Percentiles rank a stretch among this genome's conserved stretches.
phyloP scores from a whole-genome alignment of 2,113 vertebrate species.

The Eulemur rufifrons region DNA sequence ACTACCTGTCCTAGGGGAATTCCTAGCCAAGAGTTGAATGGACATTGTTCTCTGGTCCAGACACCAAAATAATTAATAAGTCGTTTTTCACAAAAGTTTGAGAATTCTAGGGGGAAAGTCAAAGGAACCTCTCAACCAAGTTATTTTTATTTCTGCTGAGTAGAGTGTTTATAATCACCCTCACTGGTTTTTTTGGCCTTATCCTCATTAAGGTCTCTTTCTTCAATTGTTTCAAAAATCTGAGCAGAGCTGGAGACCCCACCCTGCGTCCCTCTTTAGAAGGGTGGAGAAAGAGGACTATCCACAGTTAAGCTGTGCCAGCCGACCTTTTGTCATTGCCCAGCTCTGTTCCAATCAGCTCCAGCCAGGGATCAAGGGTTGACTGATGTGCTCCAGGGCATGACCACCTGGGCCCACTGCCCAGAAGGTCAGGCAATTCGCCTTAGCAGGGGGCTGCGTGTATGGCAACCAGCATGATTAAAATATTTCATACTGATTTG shows the following conservation, averaged over 20 bases:
- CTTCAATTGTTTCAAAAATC: background rate
- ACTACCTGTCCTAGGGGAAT: background rate
- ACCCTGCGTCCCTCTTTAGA: background rate
- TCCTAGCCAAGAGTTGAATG: background rate
- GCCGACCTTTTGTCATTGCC: background rate
- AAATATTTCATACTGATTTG: conserved; percentile 4
- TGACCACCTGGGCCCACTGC: background rate
- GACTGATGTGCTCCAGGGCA: background rate
- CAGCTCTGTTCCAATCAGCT: background rate
- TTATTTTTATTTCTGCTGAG: background rate
- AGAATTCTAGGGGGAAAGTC: background rate
- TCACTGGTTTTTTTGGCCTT: background rate
- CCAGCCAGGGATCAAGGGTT: too few relatives aligned
- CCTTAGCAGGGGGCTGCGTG: background rate
- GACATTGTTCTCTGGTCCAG: background rate
- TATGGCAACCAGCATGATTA: background rate
- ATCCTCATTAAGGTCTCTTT: background rate
- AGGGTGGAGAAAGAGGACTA: background rate
- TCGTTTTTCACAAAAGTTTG: background rate
- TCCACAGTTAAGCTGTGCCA: background rate
- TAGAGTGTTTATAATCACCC: background rate
- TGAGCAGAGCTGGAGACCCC: background rate
- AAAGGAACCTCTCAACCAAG: background rate
- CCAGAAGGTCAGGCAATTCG: too few relatives aligned
- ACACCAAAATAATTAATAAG: conserved; percentile 34